Percentiles rank a stretch among this genome's conserved stretches.
Conservation (phyloP, 2,113 vertebrate species). For the Ovis canadensis region DNA sequence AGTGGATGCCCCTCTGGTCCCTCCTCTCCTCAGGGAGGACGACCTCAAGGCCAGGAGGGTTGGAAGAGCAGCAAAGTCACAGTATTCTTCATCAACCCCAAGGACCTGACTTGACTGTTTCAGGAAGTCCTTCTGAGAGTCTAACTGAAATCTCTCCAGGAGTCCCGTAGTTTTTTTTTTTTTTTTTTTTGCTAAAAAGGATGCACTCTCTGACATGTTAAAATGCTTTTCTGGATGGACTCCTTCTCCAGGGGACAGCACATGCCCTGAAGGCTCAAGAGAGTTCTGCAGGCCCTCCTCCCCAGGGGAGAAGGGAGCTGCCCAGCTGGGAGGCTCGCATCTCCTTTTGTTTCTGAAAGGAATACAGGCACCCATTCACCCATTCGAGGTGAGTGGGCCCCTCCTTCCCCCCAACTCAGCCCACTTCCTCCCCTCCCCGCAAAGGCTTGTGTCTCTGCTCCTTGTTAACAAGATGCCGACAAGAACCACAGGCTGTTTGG, state of each 20-base stretch:
- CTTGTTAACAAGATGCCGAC: conserved; percentile 64
- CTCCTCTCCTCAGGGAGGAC: neutral
- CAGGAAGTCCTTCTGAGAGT: neutral
- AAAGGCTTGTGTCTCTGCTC: neutral
- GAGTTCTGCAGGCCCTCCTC: neutral
- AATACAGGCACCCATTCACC: neutral
- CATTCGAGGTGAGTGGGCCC: neutral
- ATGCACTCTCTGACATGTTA: no score
- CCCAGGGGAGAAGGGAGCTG: neutral
- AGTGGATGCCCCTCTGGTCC: neutral
- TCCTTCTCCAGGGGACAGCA: neutral
- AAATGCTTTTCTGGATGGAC: neutral
- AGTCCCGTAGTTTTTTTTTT: neutral
- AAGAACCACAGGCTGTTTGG: conserved; percentile 42
- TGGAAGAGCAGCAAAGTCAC: neutral
- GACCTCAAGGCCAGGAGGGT: neutral
- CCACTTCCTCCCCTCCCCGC: fast-evolving
- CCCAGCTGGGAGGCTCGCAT: neutral
- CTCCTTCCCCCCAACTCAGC: neutral
- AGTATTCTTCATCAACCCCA: neutral
- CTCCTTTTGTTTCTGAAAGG: conserved; percentile 1
- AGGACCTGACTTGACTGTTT: neutral
- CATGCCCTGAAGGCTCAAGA: neutral
- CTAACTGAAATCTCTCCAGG: neutral
- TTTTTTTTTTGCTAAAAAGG: neutral